Conservation (phyloP, 2,888 invertebrate species). For the Eupeodes luniger region DNA sequence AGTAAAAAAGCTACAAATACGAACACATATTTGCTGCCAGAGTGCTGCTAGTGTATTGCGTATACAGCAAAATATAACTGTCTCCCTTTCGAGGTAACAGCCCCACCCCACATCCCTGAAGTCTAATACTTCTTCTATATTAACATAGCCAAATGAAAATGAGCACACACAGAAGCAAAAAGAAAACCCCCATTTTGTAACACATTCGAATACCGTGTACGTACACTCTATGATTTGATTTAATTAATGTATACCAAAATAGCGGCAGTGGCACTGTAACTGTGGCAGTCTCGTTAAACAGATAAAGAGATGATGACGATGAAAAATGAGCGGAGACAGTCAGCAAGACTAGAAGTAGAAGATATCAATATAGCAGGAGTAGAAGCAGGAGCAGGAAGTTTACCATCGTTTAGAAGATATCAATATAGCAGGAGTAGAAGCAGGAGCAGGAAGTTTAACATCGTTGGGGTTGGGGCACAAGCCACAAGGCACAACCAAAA, state of each 20-base stretch:
- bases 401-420: slow-evolving; percentile 18
- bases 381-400: background rate
- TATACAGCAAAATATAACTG: background rate
- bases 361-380: background rate
- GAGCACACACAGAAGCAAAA: background rate
- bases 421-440: background rate
- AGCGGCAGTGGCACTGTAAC: background rate
- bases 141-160: slow-evolving; percentile 33
- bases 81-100: slow-evolving; percentile 41
- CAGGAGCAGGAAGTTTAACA: background rate
- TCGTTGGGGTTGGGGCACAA: slow-evolving; percentile 30
- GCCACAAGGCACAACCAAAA: background rate
- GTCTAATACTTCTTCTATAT: background rate
- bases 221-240: slow-evolving; percentile 50
- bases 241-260: slow-evolving; percentile 61
- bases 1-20: background rate
- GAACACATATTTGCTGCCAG: too few relatives aligned
- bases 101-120: slow-evolving; percentile 31
- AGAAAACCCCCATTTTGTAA: slow-evolving; percentile 65
- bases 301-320: slow-evolving; percentile 39
- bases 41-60: background rate
- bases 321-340: slow-evolving; percentile 5
- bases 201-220: slow-evolving; percentile 29
- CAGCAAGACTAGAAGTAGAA: background rate
- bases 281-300: slow-evolving; percentile 46